Percentiles rank a stretch among this genome's conserved stretches.
phyloP scores from a whole-genome alignment of 2,113 vertebrate genomes.

The Zosterops pallidus region DNA sequence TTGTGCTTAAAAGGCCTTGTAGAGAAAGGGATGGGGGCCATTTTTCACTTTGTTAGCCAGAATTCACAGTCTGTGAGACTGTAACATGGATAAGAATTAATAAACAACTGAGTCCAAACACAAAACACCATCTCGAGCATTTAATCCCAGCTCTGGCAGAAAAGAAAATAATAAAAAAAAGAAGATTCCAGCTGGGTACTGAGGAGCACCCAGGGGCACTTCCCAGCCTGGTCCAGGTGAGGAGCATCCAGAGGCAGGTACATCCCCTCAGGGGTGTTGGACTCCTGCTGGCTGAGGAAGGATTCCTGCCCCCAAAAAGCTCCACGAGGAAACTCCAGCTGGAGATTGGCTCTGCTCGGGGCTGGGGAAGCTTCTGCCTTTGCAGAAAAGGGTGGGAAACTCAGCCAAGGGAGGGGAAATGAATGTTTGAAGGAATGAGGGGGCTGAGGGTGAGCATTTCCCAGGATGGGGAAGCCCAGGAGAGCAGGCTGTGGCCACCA shows the following conservation, averaged over 20 bases:
- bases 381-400: not conserved
- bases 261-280: rapidly evolving
- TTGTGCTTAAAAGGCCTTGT: not conserved
- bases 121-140: rapidly evolving
- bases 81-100: not conserved
- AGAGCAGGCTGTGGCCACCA: not conserved
- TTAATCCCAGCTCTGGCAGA: not conserved
- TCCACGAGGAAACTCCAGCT: rapidly evolving
- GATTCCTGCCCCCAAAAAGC: rapidly evolving
- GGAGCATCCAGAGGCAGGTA: not conserved
- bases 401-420: rapidly evolving
- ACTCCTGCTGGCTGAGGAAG: rapidly evolving
- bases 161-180: not conserved
- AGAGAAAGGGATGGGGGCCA: not conserved
- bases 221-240: not conserved
- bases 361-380: not conserved
- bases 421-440: rapidly evolving
- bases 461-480: not conserved
- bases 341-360: not conserved
- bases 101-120: not conserved
- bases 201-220: not conserved
- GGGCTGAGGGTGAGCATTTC: not conserved
- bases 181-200: not conserved
- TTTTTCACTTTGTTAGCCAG: not conserved
- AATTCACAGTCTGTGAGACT: not conserved